A percentile compares a stretch with the other conserved stretches of the same genome.
Evolutionary conservation across 2,113 vertebrate species (phyloP).

Genomic region (Tetraodon nigroviridis): DNA sequence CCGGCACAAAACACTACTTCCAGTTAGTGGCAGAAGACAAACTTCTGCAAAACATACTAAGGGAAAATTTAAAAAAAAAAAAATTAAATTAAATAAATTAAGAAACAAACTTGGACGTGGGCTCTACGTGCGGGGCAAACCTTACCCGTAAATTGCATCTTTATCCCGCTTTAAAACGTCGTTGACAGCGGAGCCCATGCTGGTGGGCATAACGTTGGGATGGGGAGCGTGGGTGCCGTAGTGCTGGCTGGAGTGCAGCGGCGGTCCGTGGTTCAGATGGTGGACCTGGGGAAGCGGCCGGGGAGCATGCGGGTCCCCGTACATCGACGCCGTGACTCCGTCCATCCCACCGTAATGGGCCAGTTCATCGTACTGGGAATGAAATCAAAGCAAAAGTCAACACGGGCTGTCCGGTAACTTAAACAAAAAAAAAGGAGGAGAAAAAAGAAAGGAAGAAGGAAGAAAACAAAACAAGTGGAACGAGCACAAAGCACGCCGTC

Average conservation of each 20-base stretch:
- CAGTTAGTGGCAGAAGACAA: slow-evolving; percentile 20
- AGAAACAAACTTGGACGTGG: background rate
- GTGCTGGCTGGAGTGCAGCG: slow-evolving; percentile 97
- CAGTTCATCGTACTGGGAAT: slow-evolving; percentile 97
- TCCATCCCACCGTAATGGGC: slow-evolving; percentile 99
- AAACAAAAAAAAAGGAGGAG: too few relatives aligned
- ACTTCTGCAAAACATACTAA: slow-evolving; percentile 19
- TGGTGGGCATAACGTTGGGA: slow-evolving; percentile 97
- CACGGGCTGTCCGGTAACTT: slow-evolving; percentile 29
- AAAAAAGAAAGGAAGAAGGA: slow-evolving; percentile 25
- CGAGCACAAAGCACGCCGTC: slow-evolving; percentile 24
- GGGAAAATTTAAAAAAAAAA: slow-evolving; percentile 8
- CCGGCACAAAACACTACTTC: slow-evolving; percentile 19
- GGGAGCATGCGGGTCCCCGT: slow-evolving; percentile 96
- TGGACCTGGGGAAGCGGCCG: slow-evolving; percentile 98
- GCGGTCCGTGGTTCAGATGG: slow-evolving; percentile 98
- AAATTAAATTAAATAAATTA: background rate
- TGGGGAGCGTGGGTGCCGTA: slow-evolving; percentile 98
- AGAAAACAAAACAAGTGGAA: slow-evolving; percentile 2
- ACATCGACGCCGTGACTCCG: slow-evolving; percentile 97
- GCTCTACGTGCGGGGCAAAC: slow-evolving; percentile 42
- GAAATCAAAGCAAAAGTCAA: slow-evolving; percentile 51
- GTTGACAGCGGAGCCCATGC: slow-evolving; percentile 99
- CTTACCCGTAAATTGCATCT: slow-evolving; percentile 98
- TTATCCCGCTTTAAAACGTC: slow-evolving; percentile 99